These are phyloP conservation scores for Micoletzkya japonica DNA, from an alignment of 2,888 invertebrate species.

Conservation along the genomic window DNA sequence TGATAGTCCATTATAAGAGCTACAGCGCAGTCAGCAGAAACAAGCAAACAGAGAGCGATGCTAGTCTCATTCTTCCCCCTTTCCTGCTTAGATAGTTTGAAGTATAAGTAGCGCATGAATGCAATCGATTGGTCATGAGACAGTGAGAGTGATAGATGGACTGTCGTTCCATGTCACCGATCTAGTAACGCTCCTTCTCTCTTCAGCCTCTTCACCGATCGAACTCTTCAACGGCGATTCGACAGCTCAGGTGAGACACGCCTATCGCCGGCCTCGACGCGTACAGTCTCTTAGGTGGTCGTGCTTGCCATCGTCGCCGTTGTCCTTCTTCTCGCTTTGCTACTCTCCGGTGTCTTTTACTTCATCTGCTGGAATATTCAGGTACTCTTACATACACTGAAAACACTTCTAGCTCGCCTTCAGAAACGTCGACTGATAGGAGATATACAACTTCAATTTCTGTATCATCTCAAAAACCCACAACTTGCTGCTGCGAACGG, in stretches of 20 bases:
- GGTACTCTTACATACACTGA: neutral
- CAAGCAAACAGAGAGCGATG: too few relatives aligned
- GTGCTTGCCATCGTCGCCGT: conserved; percentile 7
- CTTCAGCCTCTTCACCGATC: conserved; percentile 1
- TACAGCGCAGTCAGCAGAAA: too few relatives aligned
- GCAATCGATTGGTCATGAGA: too few relatives aligned
- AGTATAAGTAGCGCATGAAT: too few relatives aligned
- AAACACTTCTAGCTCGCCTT: too few relatives aligned
- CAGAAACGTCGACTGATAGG: conserved; percentile 52
- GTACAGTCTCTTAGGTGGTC: neutral
- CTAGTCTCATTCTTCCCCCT: too few relatives aligned
- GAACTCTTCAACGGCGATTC: conserved; percentile 20
- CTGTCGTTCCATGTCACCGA: too few relatives aligned
- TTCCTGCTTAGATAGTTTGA: too few relatives aligned
- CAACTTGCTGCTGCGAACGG: too few relatives aligned
- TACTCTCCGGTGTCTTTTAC: neutral
- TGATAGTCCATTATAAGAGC: too few relatives aligned
- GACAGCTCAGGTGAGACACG: neutral
- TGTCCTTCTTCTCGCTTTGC: conserved; percentile 20
- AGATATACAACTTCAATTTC: conserved; percentile 58
- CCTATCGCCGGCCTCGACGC: neutral
- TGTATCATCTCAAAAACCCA: conserved; percentile 40
- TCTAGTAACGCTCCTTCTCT: neutral
- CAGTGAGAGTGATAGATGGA: too few relatives aligned
- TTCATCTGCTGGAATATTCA: conserved; percentile 21